Conservation (phyloP, 2,113 vertebrate species). For the Atrichornis clamosus region DNA sequence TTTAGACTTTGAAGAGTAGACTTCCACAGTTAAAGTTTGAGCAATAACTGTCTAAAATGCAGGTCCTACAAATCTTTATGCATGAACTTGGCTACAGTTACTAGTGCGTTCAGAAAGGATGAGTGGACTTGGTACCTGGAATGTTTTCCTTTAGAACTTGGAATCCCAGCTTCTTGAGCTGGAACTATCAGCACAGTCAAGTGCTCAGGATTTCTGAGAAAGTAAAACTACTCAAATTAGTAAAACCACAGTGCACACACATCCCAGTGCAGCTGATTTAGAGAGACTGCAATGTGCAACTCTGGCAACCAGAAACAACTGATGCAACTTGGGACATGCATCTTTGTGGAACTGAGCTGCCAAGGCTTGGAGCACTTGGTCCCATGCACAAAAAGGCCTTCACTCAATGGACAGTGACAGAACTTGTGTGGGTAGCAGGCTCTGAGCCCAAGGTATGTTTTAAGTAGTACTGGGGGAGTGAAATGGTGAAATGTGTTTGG, state of each 20-base stretch:
- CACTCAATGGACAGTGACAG: neutral
- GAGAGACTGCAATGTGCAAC: neutral
- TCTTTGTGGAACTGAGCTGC: neutral
- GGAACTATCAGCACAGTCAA: neutral
- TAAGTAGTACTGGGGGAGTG: neutral
- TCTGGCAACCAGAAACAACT: neutral
- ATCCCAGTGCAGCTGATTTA: neutral
- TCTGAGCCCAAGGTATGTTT: neutral
- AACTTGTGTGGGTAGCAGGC: neutral
- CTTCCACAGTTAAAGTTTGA: neutral
- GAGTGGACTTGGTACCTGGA: neutral
- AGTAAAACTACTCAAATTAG: neutral
- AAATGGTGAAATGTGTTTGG: neutral
- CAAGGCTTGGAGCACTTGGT: neutral
- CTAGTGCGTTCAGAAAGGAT: neutral
- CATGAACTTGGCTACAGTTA: neutral
- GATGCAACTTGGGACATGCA: neutral
- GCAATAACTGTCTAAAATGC: neutral
- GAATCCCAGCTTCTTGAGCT: neutral
- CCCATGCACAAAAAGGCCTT: neutral
- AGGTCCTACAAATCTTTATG: neutral
- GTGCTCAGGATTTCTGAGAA: neutral
- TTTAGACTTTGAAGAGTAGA: neutral
- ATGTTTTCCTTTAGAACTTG: fast-evolving
- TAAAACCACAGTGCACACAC: neutral